These are phyloP conservation scores for Rhyacichthys aspro DNA, from an alignment of 2,797 vertebrate genomes.

Conservation along the genomic window DNA sequence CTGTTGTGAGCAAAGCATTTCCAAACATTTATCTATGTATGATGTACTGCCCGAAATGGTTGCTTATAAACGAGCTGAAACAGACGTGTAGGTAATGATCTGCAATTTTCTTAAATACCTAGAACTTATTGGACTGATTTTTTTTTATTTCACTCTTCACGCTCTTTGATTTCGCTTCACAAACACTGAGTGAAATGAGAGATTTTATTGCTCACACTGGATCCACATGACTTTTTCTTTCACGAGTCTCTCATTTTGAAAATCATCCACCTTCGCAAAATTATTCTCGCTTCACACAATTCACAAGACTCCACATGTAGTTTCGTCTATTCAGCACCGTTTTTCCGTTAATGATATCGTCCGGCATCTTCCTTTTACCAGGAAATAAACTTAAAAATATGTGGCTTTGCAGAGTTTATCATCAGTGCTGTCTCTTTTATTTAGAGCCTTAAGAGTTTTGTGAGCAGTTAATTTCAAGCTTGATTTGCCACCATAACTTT, in stretches of 20 bases:
- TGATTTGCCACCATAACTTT: slow-evolving; percentile 35
- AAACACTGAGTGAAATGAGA: not conserved
- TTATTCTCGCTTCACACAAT: not conserved
- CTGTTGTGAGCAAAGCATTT: too few relatives aligned
- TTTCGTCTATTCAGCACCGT: not conserved
- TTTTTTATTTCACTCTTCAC: not conserved
- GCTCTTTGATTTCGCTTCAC: too few relatives aligned
- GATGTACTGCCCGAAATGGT: too few relatives aligned
- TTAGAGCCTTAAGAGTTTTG: slow-evolving; percentile 11
- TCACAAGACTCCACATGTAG: not conserved
- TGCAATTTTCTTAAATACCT: too few relatives aligned
- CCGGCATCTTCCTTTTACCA: not conserved
- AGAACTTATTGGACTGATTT: slow-evolving; percentile 9
- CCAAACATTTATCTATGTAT: too few relatives aligned
- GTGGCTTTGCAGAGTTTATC: slow-evolving; percentile 16
- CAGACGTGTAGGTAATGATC: too few relatives aligned
- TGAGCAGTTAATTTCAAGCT: slow-evolving; percentile 40
- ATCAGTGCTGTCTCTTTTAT: slow-evolving; percentile 30
- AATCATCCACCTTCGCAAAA: slow-evolving; percentile 5
- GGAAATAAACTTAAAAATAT: slow-evolving; percentile 32
- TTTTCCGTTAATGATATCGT: too few relatives aligned
- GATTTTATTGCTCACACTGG: slow-evolving; percentile 1
- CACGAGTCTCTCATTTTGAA: slow-evolving; percentile 21
- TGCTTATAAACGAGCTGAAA: too few relatives aligned
- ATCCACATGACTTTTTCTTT: slow-evolving; percentile 9